Percentiles rank a stretch among this genome's conserved stretches.
Conservation (phyloP, 2,797 vertebrate species). For the Rhynchotus rufescens region DNA sequence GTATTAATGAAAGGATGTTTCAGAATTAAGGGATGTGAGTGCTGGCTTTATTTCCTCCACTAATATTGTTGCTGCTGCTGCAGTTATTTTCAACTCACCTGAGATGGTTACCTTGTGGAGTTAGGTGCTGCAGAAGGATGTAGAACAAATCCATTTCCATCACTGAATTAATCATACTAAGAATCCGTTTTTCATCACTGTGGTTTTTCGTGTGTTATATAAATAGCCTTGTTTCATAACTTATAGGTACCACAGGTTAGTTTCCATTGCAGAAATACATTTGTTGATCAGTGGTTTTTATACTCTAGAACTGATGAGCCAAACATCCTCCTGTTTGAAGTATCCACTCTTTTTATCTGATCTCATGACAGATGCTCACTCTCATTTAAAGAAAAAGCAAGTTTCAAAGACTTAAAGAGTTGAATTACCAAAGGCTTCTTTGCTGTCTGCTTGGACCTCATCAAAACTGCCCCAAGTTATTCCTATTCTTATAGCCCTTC, state of each 20-base stretch:
- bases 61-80: neutral
- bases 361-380: neutral
- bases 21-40: neutral
- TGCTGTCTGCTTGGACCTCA: neutral
- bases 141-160: constrained; percentile 4
- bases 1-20: neutral
- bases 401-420: neutral
- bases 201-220: constrained; percentile 49
- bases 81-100: constrained; percentile 32
- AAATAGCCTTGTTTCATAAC: constrained; percentile 53
- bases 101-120: neutral
- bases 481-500: neutral
- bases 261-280: constrained; percentile 54
- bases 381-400: neutral
- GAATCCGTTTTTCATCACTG: constrained; percentile 53
- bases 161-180: constrained; percentile 58
- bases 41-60: neutral
- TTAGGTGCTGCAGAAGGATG: neutral
- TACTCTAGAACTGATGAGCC: neutral
- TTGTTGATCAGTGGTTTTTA: constrained; percentile 49
- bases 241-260: constrained; percentile 7
- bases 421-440: neutral
- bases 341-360: constrained; percentile 23
- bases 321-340: constrained; percentile 13
- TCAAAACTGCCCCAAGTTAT: neutral